Percentiles rank a stretch among this genome's conserved stretches.
phyloP scores from a whole-genome alignment of 2,797 vertebrate genomes.

The Periparus ater region DNA sequence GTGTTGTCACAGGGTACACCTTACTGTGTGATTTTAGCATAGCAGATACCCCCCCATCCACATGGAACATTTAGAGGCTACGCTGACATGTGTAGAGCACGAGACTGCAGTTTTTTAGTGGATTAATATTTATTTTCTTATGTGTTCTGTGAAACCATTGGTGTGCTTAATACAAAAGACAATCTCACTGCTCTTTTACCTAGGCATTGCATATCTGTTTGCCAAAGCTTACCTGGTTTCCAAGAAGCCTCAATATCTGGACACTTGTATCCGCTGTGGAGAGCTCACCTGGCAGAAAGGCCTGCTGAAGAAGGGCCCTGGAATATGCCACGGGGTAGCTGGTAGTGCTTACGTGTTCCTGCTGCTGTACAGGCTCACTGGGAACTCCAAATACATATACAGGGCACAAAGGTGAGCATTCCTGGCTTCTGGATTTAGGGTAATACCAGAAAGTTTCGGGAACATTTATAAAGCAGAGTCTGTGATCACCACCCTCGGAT shows the following conservation, averaged over 20 bases:
- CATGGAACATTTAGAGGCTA: not conserved
- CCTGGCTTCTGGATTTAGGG: not conserved
- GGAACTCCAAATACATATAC: constrained; percentile 89
- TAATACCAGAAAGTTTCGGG: not conserved
- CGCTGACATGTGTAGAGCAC: accelerated
- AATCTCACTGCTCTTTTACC: constrained; percentile 45
- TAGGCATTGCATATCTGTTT: constrained; percentile 91
- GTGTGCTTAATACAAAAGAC: not conserved
- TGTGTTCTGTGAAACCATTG: not conserved
- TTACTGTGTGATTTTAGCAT: not conserved
- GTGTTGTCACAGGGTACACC: not conserved
- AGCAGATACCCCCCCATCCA: not conserved
- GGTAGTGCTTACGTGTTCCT: constrained; percentile 90
- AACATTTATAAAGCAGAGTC: not conserved
- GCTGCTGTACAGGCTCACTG: constrained; percentile 88
- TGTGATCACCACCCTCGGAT: accelerated
- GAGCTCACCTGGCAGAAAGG: constrained; percentile 91
- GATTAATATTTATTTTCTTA: not conserved
- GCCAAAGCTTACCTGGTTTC: constrained; percentile 90
- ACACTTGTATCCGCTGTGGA: constrained; percentile 87
- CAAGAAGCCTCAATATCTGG: constrained; percentile 90
- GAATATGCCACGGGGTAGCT: constrained; percentile 89
- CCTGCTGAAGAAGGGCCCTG: constrained; percentile 89
- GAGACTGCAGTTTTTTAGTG: not conserved
- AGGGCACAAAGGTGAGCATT: constrained; percentile 84